Evolutionary conservation across 1,140 invertebrate genomes (phyloP).

Genomic region (Anthonomus grandis): DNA sequence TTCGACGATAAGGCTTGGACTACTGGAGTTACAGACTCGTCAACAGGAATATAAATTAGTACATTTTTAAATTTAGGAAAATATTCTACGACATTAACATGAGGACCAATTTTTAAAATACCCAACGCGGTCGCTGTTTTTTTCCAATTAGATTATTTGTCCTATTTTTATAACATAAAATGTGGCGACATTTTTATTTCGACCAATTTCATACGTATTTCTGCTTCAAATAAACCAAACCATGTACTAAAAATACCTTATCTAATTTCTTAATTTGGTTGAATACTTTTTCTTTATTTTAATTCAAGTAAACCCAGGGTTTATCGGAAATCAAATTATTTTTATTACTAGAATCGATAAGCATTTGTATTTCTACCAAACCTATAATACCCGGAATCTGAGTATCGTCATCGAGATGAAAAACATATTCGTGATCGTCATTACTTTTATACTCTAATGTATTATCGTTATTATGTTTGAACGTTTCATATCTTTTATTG

Average conservation of each 20-base stretch:
- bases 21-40: conserved; percentile 33
- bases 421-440: conserved; percentile 26
- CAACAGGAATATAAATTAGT: conserved; percentile 25
- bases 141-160: conserved; percentile 28
- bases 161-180: conserved; percentile 19
- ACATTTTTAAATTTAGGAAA: conserved; percentile 44
- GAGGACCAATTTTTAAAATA: conserved; percentile 35
- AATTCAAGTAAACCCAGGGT: conserved; percentile 19
- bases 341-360: conserved; percentile 37
- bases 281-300: conserved; percentile 11
- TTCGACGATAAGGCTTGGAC: conserved; percentile 37
- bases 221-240: too few relatives aligned
- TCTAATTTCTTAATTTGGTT: conserved; percentile 31
- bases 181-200: conserved; percentile 12
- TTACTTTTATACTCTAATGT: conserved; percentile 1
- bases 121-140: conserved; percentile 30
- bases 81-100: conserved; percentile 3
- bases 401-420: conserved; percentile 28
- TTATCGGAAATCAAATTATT: conserved; percentile 32
- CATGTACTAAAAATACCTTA: conserved; percentile 24
- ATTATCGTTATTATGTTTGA: conserved; percentile 1
- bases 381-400: conserved; percentile 14
- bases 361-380: conserved; percentile 23
- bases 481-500: conserved; percentile 2
- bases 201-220: conserved; percentile 15